Evolutionary conservation across 2,888 invertebrate species (phyloP), one percentile per base, ranked within the genome.

Genomic region (Meghimatium bilineatum): DNA sequence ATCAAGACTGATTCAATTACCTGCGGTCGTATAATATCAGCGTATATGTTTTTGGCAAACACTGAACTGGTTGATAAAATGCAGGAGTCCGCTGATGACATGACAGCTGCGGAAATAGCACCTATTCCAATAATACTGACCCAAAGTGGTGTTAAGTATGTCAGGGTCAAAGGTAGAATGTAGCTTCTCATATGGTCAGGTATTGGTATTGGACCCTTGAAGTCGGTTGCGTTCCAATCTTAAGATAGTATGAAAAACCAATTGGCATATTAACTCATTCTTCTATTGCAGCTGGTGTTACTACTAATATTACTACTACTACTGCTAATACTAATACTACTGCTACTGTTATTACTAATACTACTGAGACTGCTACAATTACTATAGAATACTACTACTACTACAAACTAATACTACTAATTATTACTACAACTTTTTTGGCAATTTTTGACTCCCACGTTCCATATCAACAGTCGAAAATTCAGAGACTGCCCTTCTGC

Each of bases 61-160:
- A 89, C 87, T 69, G 90, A 87, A 66, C 88, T 88, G 12, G 89
- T 86, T n/a, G 89, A 84, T 12, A 90, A 85, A 71, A 89, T 86
- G 36, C 86, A 85, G 17, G 90, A 89, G 85, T 90, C 90, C 17
- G 89, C 88, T 10, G 90, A 90, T 12, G 90, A 90, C 90, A 90
- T 90, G 38, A 90, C 90, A 17, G 90, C 90, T 14, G 90, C 90
- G 23, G 89, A 83, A 44, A 90, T 86, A 29, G 89, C 90, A 0
- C 89, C 90, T n/a, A 90, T 86, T 32, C 90, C 90, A 72, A 90
- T 80, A 20, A 89, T 81, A 6, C 89, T 87, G 5, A 90, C 86
- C 1, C 87, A 86, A 56, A 85, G 72, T 17, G 90, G 90, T 34
- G 89, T 88, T 56, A 90, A 82, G 85, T 89, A 89, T 80, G 88